Evolutionary conservation across 2,113 vertebrate species (phyloP), one percentile per base, ranked within the genome.

Genomic region (Oreochromis spilurus): DNA sequence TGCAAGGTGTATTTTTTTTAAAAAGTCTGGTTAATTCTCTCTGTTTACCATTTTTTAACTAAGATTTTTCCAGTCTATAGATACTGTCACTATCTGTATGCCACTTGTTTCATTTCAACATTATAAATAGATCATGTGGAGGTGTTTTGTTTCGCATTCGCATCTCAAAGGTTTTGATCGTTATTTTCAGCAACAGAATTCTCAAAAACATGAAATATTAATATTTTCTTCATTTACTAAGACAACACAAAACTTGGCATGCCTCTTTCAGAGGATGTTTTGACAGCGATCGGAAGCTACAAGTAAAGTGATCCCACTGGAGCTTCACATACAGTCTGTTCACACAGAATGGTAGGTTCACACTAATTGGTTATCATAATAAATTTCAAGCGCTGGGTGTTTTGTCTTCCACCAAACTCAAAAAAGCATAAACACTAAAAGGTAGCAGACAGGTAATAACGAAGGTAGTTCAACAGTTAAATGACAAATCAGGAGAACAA

Each of bases 191-290:
- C 62, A 53, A 81, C 45, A 45, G 82, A 2, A 4, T 72, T 82
- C 75, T 79, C 79, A 89, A 79, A 60, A 50, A 60, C 65, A 91
- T 89, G 58, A 75, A 83, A 88, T 87, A 89, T 90, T 83, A 83
- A 89, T 88, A 55, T 81, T 77, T 85, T 55, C 14, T 36, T 88
- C 53, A 87, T 93, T 82, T 84, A 84, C 31, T 58, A 48, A 89
- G 67, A 84, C 77, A 82, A 82, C 21, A 29, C 82, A 87, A 60
- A 70, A 77, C 36, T 82, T 52, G 17, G 17, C 24, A 10, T 65
- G 17, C 24, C 3, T 91, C 83, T 45, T 70, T 80, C 53, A 78
- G 57, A n/a, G 13, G 21, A 67, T 79, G 65, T 82, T 89, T 91
- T 91, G 91, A 92, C 89, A 89, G 79, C 57, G 3, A 53, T 82